Base-by-base conservation (phyloP, 2,888 invertebrate species). In the Drosophila ezoana region DNA sequence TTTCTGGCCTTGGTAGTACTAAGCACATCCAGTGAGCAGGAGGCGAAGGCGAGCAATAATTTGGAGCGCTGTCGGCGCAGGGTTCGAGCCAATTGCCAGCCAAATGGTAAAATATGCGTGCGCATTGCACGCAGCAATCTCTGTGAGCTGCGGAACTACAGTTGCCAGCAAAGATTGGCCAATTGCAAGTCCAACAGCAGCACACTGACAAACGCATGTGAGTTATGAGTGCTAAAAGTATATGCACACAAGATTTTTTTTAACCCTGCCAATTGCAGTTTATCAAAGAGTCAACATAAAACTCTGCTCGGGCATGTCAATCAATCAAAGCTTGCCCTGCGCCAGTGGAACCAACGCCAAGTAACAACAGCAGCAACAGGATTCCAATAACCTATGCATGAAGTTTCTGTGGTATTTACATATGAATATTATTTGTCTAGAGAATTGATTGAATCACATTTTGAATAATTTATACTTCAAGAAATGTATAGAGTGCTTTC, bases 91-190 rank as follows among this genome's bases (percentile, higher is more conserved):
- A 49, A 41, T 6, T 78, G 79, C 14, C 38, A 20, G 0, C 43
- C 45, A 6, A 20, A 32, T 6, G 52, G 23, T 1, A 38, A 11
- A 20, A 18, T 48, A 4, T 78, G 79, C 4, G 53, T 23, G 0
- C 73, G 76, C 1, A 32, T 57, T 13, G 63, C 54, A 10, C 54
- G 41, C 13, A 62, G 70, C 18, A 79, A 78, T 48, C 60, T 79
- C n/a, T 79, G 79, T 43, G 51, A 65, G 18, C 65, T 54, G n/a
- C 62, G 61, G 13, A 14, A 4, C 8, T 51, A 63, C 28, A 47
- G 70, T 9, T 78, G 79, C 28, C 20, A 60, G 3, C 73, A 70
- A 0, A 14, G 40, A n/a, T 6, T 70, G 32, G 43, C 40, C 32
- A 64, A 53, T n/a, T 79, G 79, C 41, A 47, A 37, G 11, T 18